Conservation (phyloP, 2,113 vertebrate genomes). For the Colossoma macropomum region DNA sequence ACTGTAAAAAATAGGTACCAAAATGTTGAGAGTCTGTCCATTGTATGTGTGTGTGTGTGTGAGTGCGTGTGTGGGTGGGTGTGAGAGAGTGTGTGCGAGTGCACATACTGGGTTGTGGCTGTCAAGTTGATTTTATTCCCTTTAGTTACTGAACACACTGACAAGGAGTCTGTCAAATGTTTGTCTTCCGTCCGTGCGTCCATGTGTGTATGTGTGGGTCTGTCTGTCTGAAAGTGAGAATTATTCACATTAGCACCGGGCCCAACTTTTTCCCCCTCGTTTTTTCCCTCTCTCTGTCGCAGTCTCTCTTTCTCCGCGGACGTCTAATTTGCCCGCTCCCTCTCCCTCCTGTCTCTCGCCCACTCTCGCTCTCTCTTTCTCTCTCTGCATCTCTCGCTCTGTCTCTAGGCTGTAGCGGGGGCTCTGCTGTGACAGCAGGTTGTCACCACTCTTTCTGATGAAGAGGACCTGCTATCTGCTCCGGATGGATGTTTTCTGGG, state of each 20-base stretch:
- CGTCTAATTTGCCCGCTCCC: slow-evolving; percentile 40
- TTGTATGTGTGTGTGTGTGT: slow-evolving; percentile 50
- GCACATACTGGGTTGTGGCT: slow-evolving; percentile 47
- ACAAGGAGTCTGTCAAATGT: slow-evolving; percentile 59
- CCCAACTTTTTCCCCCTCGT: slow-evolving; percentile 47
- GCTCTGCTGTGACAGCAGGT: slow-evolving; percentile 64
- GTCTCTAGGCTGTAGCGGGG: slow-evolving; percentile 18
- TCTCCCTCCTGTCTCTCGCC: neutral
- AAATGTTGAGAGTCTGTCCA: slow-evolving; percentile 54
- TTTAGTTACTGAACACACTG: slow-evolving; percentile 50
- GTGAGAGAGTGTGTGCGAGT: slow-evolving; percentile 39
- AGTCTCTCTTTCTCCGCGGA: slow-evolving; percentile 4
- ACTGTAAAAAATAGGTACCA: slow-evolving; percentile 61
- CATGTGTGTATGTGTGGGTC: slow-evolving; percentile 44
- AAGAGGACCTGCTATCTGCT: slow-evolving; percentile 62
- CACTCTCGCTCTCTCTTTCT: neutral
- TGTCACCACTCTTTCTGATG: slow-evolving; percentile 61
- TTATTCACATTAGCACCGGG: slow-evolving; percentile 48
- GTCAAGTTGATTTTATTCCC: slow-evolving; percentile 58
- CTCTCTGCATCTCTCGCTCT: slow-evolving; percentile 13
- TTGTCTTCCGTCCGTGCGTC: slow-evolving; percentile 50
- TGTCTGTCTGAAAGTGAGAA: slow-evolving; percentile 51
- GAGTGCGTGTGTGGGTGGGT: slow-evolving; percentile 34
- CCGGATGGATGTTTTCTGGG: slow-evolving; percentile 57
- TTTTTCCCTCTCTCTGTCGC: slow-evolving; percentile 37